A percentile compares a stretch with the other conserved stretches of the same genome.
Conservation (phyloP, 2,888 invertebrate species). For the Nematopogon swammerdamellus region DNA sequence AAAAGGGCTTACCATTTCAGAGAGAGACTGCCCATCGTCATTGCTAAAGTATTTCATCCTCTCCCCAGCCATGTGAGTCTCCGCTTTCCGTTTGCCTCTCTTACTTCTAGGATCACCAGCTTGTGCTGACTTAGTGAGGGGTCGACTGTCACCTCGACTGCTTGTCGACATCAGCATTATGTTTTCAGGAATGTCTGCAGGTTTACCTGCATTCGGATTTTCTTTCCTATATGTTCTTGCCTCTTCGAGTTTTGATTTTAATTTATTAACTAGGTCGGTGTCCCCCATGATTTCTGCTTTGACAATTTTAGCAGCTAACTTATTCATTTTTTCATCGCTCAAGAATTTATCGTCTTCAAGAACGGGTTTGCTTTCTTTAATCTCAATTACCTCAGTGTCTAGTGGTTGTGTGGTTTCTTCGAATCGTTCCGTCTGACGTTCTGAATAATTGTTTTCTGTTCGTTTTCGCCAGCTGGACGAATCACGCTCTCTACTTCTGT, state of each 20-base stretch:
- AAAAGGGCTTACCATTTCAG: constrained; percentile 66
- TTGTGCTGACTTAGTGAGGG: constrained; percentile 44
- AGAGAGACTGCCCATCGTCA: constrained; percentile 83
- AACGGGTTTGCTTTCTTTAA: constrained; percentile 10
- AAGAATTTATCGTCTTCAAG: constrained; percentile 35
- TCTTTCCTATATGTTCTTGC: constrained; percentile 58
- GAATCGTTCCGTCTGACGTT: background rate
- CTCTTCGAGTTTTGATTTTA: constrained; percentile 71
- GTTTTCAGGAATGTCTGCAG: constrained; percentile 38
- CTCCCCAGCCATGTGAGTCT: constrained; percentile 72
- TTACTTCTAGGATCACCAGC: constrained; percentile 39
- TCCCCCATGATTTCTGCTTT: constrained; percentile 95
- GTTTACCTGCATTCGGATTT: constrained; percentile 27
- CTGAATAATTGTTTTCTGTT: constrained; percentile 4
- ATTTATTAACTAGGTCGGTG: constrained; percentile 59
- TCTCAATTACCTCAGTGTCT: background rate
- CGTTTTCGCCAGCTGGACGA: constrained; percentile 9
- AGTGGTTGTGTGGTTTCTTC: background rate
- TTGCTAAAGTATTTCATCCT: constrained; percentile 83
- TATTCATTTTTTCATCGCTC: constrained; percentile 84
- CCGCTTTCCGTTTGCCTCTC: constrained; percentile 53
- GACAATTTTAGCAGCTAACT: constrained; percentile 83
- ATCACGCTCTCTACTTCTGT: constrained; percentile 8
- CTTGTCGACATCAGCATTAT: constrained; percentile 69
- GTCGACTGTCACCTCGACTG: constrained; percentile 64